These are phyloP conservation scores for Nudaria mundana DNA, from an alignment of 2,888 invertebrate genomes.

Conservation along the genomic window DNA sequence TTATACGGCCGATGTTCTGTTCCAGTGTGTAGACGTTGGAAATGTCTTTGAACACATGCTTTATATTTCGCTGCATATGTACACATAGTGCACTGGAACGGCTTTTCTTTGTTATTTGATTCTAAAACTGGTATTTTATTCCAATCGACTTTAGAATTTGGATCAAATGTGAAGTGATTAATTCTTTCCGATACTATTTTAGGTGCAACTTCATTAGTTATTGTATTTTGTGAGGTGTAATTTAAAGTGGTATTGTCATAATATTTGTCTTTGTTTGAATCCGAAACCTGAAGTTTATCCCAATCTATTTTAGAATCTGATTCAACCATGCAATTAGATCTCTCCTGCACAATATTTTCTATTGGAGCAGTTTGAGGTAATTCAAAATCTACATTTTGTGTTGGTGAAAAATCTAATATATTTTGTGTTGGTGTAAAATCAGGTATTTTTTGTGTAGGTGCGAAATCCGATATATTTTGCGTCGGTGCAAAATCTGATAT, in stretches of 20 bases:
- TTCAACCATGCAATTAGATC: too few species aligned
- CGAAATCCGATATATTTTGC: too few species aligned
- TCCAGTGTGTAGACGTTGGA: constrained; percentile 57
- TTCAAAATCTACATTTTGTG: too few species aligned
- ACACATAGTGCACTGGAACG: constrained; percentile 56
- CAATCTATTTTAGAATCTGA: too few species aligned
- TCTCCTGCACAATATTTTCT: too few species aligned
- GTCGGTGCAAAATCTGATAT: too few species aligned
- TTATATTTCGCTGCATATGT: constrained; percentile 55
- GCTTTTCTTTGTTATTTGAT: constrained; percentile 42
- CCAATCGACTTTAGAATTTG: constrained; percentile 47
- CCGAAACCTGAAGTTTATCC: too few species aligned
- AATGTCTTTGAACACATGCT: constrained; percentile 61
- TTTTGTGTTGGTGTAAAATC: too few species aligned
- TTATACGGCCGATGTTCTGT: constrained; percentile 50
- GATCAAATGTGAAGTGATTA: constrained; percentile 48
- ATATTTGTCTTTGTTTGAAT: too few species aligned
- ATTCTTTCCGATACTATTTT: constrained; percentile 19
- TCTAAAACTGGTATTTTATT: constrained; percentile 53
- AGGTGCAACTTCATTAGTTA: background rate
- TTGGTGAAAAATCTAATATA: too few species aligned
- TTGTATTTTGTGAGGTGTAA: background rate
- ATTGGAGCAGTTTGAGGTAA: too few species aligned
- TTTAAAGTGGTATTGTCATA: background rate
- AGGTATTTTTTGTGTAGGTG: too few species aligned